Evolutionary conservation across 1,140 invertebrate species (phyloP), one percentile per base, ranked within the genome.

Genomic region (Zelostemma sp.): DNA sequence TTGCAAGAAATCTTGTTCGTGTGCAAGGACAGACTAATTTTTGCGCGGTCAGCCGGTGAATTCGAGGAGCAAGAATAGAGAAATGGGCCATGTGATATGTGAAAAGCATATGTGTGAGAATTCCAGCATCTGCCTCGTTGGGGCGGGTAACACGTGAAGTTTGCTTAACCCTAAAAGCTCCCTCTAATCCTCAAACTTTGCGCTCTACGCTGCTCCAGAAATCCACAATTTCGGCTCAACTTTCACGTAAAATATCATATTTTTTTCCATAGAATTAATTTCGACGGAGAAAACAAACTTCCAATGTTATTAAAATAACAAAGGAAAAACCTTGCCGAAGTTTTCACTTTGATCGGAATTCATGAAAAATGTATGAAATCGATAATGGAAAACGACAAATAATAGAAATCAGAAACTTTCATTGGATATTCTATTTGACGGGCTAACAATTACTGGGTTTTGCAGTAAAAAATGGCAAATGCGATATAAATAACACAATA

Each of bases 161-260:
- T 79, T 79, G 68, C 67, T 78, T 78, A 80, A 79, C 70, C 75
- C 73, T 72, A 72, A 78, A 74, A 72, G 68, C 65, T 58, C 68
- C 48, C 59, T 49, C 68, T 61, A 71, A 71, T 71, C 68, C 68
- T 63, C 59, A 59, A 43, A 55, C 59, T 66, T 56, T 60, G 21
- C 54, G 58, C 58, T 71, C 61, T 59, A 58, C 50, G 21, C 38
- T 51, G 61, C 61, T 65, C 65, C 65, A 47, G 45, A 53, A 62
- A 61, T 55, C 51, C 55, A 58, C 25, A 59, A 48, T 55, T 58
- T 53, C 47, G 41, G 40, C 17, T 25, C 56, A 65, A 61, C 67
- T 64, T 53, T 28, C 38, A 25, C 49, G 51, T 59, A 67, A 72
- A 56, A 72, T 72, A 67, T 67, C 51, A 53, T 33, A 41, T 48